phyloP scores from a whole-genome alignment of 2,888 invertebrate genomes.

The Cerceris ruficornis region DNA sequence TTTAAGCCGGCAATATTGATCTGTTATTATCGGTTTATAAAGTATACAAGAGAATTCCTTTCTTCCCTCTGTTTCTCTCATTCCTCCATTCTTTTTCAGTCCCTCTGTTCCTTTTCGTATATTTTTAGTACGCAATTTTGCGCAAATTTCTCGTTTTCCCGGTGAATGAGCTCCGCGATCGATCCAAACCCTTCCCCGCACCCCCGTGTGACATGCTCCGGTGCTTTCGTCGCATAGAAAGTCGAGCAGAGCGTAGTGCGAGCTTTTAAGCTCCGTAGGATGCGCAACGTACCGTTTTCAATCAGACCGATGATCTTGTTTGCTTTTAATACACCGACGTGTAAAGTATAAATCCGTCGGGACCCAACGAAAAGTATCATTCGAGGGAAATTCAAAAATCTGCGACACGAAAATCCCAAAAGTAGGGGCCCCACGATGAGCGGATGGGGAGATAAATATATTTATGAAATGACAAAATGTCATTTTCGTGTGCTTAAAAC shows the following conservation, averaged over 20 bases:
- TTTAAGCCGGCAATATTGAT: no score
- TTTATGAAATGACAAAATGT: no score
- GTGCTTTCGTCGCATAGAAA: not conserved
- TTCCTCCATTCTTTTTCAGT: not conserved
- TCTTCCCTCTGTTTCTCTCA: not conserved
- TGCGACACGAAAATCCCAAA: no score
- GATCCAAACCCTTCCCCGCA: not conserved
- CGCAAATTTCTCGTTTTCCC: conserved; percentile 7
- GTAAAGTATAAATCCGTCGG: no score
- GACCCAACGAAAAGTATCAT: no score
- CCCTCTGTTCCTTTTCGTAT: not conserved
- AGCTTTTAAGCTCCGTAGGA: not conserved
- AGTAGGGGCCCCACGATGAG: no score
- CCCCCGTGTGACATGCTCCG: not conserved
- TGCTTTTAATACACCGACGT: no score
- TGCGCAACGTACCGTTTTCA: conserved; percentile 1
- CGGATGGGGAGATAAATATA: no score
- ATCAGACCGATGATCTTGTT: not conserved
- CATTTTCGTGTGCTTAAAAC: no score
- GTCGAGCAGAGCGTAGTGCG: conserved; percentile 4
- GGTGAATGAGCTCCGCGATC: not conserved
- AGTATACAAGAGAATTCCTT: no score
- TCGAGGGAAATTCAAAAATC: no score
- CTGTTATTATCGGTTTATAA: no score
- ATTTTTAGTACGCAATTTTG: not conserved